Conservation (phyloP, 1,140 invertebrate genomes). For the Bombus fervidus region DNA sequence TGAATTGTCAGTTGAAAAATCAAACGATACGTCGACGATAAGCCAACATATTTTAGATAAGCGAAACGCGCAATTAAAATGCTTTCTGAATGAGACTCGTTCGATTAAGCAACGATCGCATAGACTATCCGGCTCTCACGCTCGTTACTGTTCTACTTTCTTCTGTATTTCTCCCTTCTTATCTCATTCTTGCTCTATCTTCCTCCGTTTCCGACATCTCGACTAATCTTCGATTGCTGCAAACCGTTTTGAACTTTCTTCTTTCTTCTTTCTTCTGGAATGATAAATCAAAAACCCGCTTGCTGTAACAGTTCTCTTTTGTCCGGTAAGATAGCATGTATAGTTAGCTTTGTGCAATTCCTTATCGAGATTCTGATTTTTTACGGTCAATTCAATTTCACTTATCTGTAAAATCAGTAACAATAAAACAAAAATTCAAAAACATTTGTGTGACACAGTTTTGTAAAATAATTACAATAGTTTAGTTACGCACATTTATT, state of each 20-base stretch:
- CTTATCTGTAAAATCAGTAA: background rate
- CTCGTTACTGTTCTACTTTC: conserved; percentile 8
- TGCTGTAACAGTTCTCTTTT: conserved; percentile 26
- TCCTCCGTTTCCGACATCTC: background rate
- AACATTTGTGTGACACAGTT: background rate
- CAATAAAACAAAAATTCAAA: background rate
- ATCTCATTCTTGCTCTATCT: background rate
- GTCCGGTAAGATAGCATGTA: background rate
- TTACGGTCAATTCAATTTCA: background rate
- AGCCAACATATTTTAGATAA: conserved; percentile 77
- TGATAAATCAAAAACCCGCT: conserved; percentile 29
- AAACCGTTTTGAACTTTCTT: background rate
- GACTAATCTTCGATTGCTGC: background rate
- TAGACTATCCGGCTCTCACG: conserved; percentile 19
- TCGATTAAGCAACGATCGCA: conserved; percentile 67
- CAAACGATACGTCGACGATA: conserved; percentile 74
- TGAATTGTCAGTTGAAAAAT: conserved; percentile 76
- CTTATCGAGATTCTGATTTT: conserved; percentile 29
- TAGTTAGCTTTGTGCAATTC: background rate
- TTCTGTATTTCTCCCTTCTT: conserved; percentile 8
- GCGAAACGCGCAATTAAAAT: conserved; percentile 76
- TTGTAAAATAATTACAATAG: too few species aligned
- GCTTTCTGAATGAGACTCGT: conserved; percentile 72
- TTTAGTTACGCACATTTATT: too few species aligned
- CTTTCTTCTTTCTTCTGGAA: background rate